Evolutionary conservation across 2,113 vertebrate genomes (phyloP).

Genomic region (Gopherus evgoodei): DNA sequence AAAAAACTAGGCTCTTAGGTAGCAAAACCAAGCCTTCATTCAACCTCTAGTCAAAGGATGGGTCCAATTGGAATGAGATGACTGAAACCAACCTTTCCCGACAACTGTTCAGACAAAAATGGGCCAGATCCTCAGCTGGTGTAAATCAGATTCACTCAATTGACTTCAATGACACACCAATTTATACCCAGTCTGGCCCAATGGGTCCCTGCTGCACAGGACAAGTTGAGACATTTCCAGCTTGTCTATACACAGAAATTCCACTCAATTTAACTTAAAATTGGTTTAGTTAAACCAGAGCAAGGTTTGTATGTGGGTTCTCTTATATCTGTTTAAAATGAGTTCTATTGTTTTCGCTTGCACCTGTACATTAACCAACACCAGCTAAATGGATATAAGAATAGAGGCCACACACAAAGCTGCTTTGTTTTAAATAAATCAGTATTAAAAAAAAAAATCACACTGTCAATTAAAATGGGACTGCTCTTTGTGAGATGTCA

Average conservation of each 20-base stretch:
- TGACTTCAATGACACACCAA: background rate
- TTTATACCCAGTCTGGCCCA: background rate
- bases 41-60: background rate
- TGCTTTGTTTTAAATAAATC: background rate
- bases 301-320: background rate
- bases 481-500: background rate
- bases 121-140: background rate
- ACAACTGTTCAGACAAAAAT: background rate
- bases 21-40: background rate
- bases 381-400: background rate
- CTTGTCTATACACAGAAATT: background rate
- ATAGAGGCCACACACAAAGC: background rate
- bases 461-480: background rate
- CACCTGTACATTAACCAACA: background rate
- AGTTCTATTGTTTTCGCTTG: background rate
- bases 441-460: background rate
- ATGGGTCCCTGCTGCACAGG: background rate
- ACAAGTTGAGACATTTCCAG: background rate
- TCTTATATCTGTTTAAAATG: background rate
- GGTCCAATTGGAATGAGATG: rapidly evolving
- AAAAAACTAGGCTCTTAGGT: rapidly evolving
- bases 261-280: background rate
- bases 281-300: background rate
- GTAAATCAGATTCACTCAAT: background rate
- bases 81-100: background rate